Evolutionary conservation across 2,888 invertebrate species (phyloP).

Genomic region (Erpobdella octoculata): DNA sequence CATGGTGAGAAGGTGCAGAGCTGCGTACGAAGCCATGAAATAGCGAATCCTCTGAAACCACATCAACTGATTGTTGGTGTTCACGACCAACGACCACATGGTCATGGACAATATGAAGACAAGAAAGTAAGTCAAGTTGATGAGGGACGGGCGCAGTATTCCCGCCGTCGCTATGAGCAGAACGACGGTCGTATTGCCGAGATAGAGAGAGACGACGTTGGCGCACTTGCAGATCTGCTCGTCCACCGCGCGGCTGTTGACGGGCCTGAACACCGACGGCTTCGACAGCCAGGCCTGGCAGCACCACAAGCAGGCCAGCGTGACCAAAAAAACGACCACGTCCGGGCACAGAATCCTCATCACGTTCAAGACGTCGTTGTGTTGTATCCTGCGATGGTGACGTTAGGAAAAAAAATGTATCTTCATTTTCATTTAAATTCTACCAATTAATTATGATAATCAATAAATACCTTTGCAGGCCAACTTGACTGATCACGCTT

Average conservation of each 20-base stretch:
- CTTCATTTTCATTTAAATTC: background rate
- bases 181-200: slow-evolving; percentile 43
- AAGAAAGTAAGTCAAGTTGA: slow-evolving; percentile 76
- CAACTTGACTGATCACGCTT: slow-evolving; percentile 35
- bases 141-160: slow-evolving; percentile 71
- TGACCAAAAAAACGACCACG: slow-evolving; percentile 42
- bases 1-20: slow-evolving; percentile 65
- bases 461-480: slow-evolving; percentile 35
- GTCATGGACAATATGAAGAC: slow-evolving; percentile 75
- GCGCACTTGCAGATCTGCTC: slow-evolving; percentile 3
- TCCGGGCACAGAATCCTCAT: slow-evolving; percentile 47
- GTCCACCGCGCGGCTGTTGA: background rate
- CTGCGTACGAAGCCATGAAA: slow-evolving; percentile 60
- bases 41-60: slow-evolving; percentile 61
- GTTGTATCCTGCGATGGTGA: slow-evolving; percentile 33
- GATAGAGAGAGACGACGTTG: slow-evolving; percentile 37
- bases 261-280: background rate
- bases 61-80: slow-evolving; percentile 67
- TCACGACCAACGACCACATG: slow-evolving; percentile 55
- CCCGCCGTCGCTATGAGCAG: slow-evolving; percentile 54
- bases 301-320: slow-evolving; percentile 42
- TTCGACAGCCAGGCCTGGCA: slow-evolving; percentile 35
- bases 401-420: background rate
- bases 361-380: slow-evolving; percentile 38
- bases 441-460: background rate